These are phyloP conservation scores for Clarias magur DNA, from an alignment of 2,113 vertebrate genomes.

Conservation along the genomic window DNA sequence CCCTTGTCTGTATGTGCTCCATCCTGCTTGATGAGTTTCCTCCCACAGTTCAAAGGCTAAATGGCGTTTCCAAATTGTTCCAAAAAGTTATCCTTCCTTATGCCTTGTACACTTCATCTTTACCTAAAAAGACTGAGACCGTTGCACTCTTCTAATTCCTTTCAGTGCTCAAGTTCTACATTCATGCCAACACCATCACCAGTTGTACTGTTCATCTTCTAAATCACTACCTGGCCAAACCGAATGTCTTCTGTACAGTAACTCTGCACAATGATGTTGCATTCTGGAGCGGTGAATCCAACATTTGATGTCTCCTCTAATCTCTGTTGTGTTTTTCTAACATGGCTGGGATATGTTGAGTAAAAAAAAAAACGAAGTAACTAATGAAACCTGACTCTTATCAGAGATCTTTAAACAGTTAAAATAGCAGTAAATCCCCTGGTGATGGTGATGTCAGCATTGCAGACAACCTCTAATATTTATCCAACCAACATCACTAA, in stretches of 20 bases:
- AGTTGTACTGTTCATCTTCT: neutral
- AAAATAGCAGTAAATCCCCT: neutral
- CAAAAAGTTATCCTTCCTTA: neutral
- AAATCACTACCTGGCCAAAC: neutral
- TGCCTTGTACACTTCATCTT: neutral
- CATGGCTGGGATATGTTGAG: neutral
- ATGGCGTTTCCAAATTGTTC: too few species aligned
- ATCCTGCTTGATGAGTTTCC: too few species aligned
- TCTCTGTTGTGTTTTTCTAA: neutral
- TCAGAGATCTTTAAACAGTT: neutral
- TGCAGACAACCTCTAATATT: neutral
- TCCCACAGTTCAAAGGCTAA: too few species aligned
- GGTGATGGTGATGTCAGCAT: neutral
- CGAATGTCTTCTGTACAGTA: neutral
- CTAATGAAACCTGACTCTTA: neutral
- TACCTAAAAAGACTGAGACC: neutral
- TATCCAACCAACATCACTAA: neutral
- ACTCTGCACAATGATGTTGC: neutral
- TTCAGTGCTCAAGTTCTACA: neutral
- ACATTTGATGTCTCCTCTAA: neutral
- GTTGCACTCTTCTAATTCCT: neutral
- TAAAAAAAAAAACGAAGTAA: neutral
- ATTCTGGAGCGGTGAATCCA: neutral
- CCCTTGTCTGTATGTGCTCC: too few species aligned
- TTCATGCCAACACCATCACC: neutral